Conservation (phyloP, 92 coral and sea anemone species). For the Blastomussa wellsi region DNA sequence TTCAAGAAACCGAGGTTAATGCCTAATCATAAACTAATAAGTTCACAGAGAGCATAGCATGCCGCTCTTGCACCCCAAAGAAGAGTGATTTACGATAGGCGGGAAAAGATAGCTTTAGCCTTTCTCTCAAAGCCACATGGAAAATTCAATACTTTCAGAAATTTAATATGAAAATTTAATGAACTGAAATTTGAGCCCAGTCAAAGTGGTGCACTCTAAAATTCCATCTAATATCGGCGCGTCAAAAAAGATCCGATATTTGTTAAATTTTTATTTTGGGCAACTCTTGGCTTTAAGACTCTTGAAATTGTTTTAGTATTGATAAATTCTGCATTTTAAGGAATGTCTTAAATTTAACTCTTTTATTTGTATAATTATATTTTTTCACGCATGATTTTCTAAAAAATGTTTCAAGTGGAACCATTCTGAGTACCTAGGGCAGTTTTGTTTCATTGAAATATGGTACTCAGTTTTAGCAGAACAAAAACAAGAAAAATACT, state of each 20-base stretch:
- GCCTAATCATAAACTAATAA: constrained; percentile 33
- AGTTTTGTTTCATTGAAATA: neutral
- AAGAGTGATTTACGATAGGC: neutral
- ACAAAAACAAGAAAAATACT: neutral
- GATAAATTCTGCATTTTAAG: neutral
- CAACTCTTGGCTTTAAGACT: neutral
- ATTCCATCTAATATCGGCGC: neutral
- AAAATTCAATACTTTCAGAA: constrained; percentile 30
- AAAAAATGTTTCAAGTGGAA: neutral
- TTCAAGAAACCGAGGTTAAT: constrained; percentile 11
- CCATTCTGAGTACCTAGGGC: neutral
- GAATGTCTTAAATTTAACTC: neutral
- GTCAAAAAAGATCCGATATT: neutral
- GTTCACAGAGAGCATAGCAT: neutral
- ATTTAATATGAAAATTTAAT: constrained; percentile 21
- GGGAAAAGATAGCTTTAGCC: constrained; percentile 4
- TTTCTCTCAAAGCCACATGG: constrained; percentile 27
- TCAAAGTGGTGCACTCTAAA: neutral
- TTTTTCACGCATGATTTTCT: neutral
- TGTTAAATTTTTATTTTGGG: neutral
- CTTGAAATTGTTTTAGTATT: neutral
- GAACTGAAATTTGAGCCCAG: neutral
- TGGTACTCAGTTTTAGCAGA: neutral
- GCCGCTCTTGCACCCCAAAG: constrained; percentile 16
- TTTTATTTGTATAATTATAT: neutral